These are phyloP conservation scores for pig (Sus scrofa) DNA, from an alignment of 2,113 vertebrate genomes.

Conservation along the genomic window DNA sequence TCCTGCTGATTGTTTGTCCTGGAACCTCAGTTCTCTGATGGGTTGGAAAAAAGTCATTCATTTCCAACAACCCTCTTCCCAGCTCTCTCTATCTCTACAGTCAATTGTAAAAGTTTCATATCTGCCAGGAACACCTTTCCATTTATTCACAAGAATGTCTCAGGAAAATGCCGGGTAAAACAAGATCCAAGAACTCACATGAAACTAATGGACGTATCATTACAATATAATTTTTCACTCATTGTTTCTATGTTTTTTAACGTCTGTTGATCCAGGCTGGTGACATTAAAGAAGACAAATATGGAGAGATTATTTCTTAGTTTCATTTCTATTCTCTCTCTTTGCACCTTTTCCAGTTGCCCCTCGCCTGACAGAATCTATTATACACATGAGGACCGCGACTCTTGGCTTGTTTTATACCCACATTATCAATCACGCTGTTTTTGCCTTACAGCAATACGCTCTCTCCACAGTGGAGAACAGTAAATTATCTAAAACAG, in stretches of 20 bases:
- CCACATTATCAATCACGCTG: background rate
- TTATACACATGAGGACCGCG: background rate
- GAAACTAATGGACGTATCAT: background rate
- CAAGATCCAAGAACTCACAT: background rate
- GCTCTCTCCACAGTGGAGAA: background rate
- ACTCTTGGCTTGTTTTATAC: background rate
- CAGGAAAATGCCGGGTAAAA: background rate
- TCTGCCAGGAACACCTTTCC: background rate
- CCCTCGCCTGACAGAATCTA: background rate
- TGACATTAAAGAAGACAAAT: background rate
- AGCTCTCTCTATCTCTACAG: background rate
- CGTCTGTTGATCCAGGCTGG: background rate
- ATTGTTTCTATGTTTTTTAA: background rate
- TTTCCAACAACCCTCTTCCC: background rate
- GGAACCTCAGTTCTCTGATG: background rate
- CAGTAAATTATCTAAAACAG: background rate
- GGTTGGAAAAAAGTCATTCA: background rate
- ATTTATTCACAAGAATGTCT: constrained; percentile 4
- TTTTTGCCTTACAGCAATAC: background rate
- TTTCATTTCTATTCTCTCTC: background rate
- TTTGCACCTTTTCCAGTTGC: background rate
- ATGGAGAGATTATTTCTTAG: background rate
- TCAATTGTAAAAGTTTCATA: background rate
- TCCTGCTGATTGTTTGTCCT: background rate
- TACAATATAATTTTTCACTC: background rate